Conservation (phyloP, 2,888 invertebrate species). For the Gonocerus acuteangulatus region DNA sequence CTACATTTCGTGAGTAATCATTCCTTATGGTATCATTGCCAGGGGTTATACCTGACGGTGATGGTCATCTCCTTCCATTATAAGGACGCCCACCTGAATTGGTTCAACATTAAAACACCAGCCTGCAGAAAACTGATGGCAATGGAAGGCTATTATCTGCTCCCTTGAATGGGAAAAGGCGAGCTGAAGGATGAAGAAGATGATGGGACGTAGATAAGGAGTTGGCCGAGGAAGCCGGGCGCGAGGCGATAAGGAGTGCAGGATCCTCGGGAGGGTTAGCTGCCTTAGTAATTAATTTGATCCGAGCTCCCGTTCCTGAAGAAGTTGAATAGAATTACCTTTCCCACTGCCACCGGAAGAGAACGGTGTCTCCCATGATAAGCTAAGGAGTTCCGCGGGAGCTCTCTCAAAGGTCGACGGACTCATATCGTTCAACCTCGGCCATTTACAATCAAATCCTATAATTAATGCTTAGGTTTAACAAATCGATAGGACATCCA, state of each 20-base stretch:
- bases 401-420: slow-evolving; percentile 2
- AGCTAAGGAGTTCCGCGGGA: background rate
- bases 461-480: too few relatives aligned
- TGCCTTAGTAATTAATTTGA: background rate
- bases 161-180: background rate
- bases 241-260: background rate
- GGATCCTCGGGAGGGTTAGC: too few relatives aligned
- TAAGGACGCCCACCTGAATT: too few relatives aligned
- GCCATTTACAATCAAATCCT: background rate
- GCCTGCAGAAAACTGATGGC: too few relatives aligned
- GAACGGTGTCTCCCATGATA: background rate
- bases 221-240: background rate
- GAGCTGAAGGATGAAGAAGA: background rate
- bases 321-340: slow-evolving; percentile 4
- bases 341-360: slow-evolving; percentile 8
- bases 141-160: background rate
- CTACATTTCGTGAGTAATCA: too few relatives aligned
- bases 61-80: too few relatives aligned
- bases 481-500: too few relatives aligned
- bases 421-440: background rate
- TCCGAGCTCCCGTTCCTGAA: background rate
- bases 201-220: too few relatives aligned
- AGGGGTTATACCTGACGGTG: too few relatives aligned
- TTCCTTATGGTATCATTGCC: too few relatives aligned
- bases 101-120: too few relatives aligned